Conservation (phyloP, 2,888 invertebrate genomes). For the Periphyllus acericola region DNA sequence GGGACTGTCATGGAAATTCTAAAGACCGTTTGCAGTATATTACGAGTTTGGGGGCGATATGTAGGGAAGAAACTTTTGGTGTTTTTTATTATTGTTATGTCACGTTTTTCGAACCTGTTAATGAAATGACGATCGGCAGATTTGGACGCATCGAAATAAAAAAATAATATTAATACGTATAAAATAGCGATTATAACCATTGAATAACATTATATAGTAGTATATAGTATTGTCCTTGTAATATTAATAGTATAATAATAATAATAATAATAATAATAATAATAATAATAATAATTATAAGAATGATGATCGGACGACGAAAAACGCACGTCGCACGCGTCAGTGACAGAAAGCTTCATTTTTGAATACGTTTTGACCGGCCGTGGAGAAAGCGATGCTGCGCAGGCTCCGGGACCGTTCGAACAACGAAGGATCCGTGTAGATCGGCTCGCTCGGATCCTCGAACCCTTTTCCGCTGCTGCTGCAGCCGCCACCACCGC, state of each 20-base stretch:
- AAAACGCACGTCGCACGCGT: neutral
- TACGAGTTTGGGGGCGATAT: no score
- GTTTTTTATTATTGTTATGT: no score
- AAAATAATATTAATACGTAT: neutral
- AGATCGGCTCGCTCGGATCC: conserved; percentile 92
- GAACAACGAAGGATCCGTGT: conserved; percentile 90
- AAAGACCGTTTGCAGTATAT: no score
- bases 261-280: neutral
- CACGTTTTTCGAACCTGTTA: no score
- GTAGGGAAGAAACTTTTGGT: no score
- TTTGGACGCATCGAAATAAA: neutral
- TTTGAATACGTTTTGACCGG: conserved; percentile 64
- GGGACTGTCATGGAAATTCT: no score
- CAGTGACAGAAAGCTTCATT: conserved; percentile 57
- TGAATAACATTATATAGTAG: no score
- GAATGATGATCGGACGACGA: neutral
- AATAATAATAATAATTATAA: neutral
- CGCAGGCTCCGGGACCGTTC: conserved; percentile 74
- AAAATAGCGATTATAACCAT: no score
- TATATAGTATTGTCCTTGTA: no score
- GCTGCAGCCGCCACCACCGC: neutral
- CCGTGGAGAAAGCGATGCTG: conserved; percentile 64
- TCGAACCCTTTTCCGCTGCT: conserved; percentile 75
- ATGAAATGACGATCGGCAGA: no score
- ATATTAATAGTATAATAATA: neutral